Evolutionary conservation across 2,888 invertebrate species (phyloP), one percentile per base, ranked within the genome.

Genomic region (Hydrotaea cyrtoneurina): DNA sequence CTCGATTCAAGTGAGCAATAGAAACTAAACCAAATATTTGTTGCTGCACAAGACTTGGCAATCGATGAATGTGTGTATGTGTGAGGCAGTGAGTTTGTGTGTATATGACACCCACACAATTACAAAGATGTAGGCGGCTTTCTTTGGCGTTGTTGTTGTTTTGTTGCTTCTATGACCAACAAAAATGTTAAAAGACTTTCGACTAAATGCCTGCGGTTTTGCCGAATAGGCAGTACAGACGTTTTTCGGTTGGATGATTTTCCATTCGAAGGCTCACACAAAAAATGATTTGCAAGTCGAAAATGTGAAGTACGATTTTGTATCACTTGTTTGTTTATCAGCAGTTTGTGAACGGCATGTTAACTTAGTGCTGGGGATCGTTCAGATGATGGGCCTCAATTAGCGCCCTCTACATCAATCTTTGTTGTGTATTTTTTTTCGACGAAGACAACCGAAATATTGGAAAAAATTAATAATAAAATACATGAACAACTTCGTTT

Each of bases 201-300:
- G 50, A 74, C 74, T 64, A 53, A 80, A 73, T 66, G 66, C 79
- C 76, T 79, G 76, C 26, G 79, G 79, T 59, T 80, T 55, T 72
- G 23, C 77, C 71, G 31, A n/a, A 26, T 73, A 80, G 72, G 57
- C 76, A 50, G 2, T 15, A 50, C 50, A n/a, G 13, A 7, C 50
- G 15, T 50, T 50, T 50, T 50, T n/a, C n/a, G 50, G 50, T 7
- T 2, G 2, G 13, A 50, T 50, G 39, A 39, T 4, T 7, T 4
- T 31, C 7, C 31, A 31, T 31, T 31, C 31, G 31, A 31, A 4
- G 50, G 13, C 50, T 50, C 50, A 50, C 1, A 50, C n/a, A 50
- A 50, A 50, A n/a, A 43, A 7, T 31, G 7, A 31, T 4, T 2
- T 7, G 2, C 31, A 31, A 4, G 31, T 31, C 31, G 31, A 31